A percentile compares a stretch with the other conserved stretches of the same genome.
Conservation (phyloP, 2,113 vertebrate genomes). For the Corythornis madagascariensis region DNA sequence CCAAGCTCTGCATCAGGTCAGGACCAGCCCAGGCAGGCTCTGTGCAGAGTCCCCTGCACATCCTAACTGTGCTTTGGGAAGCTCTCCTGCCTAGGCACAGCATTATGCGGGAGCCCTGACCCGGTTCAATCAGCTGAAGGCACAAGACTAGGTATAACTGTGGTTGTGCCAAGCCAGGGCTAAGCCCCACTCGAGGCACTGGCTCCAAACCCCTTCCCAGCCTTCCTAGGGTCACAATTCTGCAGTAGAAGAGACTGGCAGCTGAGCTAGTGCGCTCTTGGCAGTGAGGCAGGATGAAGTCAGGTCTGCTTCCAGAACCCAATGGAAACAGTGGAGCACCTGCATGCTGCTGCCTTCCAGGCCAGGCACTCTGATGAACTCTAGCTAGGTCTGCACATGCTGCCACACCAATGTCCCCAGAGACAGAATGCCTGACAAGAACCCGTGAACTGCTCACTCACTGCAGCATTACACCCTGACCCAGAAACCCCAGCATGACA, state of each 20-base stretch:
- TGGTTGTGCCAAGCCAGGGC: not conserved
- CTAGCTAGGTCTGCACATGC: not conserved
- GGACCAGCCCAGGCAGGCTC: not conserved
- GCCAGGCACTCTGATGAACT: not conserved
- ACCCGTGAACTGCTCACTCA: not conserved
- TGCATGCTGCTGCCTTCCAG: not conserved
- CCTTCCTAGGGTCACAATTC: not conserved
- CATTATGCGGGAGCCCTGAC: not conserved
- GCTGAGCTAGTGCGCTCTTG: not conserved
- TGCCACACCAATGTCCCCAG: not conserved
- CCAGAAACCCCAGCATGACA: not conserved
- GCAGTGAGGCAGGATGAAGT: not conserved
- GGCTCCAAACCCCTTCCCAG: not conserved
- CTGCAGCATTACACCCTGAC: not conserved
- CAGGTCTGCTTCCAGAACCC: not conserved
- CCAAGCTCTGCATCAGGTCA: not conserved
- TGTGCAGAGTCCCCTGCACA: not conserved
- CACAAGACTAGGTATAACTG: not conserved
- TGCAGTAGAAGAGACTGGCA: not conserved
- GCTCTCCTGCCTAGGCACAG: not conserved
- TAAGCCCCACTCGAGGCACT: not conserved
- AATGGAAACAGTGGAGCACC: not conserved
- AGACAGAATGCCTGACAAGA: not conserved
- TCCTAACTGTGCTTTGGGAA: not conserved
- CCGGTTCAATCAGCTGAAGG: not conserved